phyloP scores from a whole-genome alignment of 2,113 vertebrate genomes.

The Pluvialis apricaria region DNA sequence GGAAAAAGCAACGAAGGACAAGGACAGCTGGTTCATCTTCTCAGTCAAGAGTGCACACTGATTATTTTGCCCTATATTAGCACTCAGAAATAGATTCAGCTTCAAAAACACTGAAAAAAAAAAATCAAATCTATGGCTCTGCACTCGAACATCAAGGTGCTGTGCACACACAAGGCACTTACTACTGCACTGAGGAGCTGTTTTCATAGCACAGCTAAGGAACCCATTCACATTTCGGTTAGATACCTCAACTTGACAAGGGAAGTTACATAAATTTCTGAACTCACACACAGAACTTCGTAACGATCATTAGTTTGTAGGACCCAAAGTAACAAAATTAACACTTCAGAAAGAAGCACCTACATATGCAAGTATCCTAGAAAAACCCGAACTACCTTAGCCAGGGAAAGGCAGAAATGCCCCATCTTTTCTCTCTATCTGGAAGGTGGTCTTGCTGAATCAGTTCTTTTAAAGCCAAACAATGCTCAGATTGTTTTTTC shows the following conservation, averaged over 20 bases:
- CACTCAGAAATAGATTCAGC: background rate
- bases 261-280: background rate
- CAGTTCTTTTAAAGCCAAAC: background rate
- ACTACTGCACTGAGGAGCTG: background rate
- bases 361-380: background rate
- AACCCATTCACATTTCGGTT: fast-evolving
- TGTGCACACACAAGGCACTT: background rate
- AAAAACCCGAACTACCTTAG: background rate
- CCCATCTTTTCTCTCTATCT: fast-evolving
- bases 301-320: fast-evolving
- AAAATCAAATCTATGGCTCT: background rate
- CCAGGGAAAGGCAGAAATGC: background rate
- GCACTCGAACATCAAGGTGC: background rate
- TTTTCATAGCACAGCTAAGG: fast-evolving
- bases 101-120: background rate
- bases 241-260: background rate
- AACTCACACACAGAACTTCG: background rate
- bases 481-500: background rate
- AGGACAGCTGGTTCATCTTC: background rate
- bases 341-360: background rate
- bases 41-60: background rate
- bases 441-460: fast-evolving
- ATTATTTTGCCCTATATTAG: background rate
- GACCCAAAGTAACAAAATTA: fast-evolving
- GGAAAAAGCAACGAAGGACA: background rate